Percentiles rank a stretch among this genome's conserved stretches.
Evolutionary conservation across 2,113 vertebrate genomes (phyloP).

Genomic region (Takifugu bimaculatus): DNA sequence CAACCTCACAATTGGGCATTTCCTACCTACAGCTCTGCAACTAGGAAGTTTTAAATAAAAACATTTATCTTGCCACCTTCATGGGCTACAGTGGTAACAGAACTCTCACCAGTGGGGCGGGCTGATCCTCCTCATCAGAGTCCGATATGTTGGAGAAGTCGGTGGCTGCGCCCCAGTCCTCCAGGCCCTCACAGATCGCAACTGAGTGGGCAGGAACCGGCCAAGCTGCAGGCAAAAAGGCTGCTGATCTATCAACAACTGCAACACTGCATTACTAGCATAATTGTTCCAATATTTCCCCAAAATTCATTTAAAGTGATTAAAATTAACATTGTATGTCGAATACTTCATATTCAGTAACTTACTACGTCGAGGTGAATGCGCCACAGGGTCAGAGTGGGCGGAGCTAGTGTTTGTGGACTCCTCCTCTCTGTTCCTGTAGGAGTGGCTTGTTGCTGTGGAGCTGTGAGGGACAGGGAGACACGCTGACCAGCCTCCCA

Average conservation of each 20-base stretch:
- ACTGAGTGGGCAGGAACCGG: conserved; percentile 77
- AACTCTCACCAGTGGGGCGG: conserved; percentile 79
- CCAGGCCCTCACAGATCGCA: conserved; percentile 82
- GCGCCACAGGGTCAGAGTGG: conserved; percentile 65
- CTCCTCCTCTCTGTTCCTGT: conserved; percentile 73
- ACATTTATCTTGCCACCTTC: not conserved
- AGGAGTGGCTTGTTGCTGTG: conserved; percentile 69
- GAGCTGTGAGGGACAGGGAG: conserved; percentile 83
- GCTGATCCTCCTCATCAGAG: conserved; percentile 81
- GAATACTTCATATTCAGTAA: not conserved
- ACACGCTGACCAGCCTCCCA: conserved; percentile 79
- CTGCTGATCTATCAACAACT: not conserved
- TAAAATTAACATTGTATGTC: not conserved
- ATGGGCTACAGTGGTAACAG: not conserved
- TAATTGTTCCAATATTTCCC: not conserved
- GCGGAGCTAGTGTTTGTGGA: conserved; percentile 69
- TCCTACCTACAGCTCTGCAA: not conserved
- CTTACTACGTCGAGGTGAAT: conserved; percentile 79
- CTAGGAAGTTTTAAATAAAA: not conserved
- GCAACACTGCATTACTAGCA: not conserved
- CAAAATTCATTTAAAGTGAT: not conserved
- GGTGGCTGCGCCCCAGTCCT: conserved; percentile 79
- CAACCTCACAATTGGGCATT: not conserved
- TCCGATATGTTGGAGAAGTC: conserved; percentile 81
- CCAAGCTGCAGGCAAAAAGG: conserved; percentile 75